phyloP scores from a whole-genome alignment of 1,140 invertebrate genomes.

The Pentalonia nigronervosa region DNA sequence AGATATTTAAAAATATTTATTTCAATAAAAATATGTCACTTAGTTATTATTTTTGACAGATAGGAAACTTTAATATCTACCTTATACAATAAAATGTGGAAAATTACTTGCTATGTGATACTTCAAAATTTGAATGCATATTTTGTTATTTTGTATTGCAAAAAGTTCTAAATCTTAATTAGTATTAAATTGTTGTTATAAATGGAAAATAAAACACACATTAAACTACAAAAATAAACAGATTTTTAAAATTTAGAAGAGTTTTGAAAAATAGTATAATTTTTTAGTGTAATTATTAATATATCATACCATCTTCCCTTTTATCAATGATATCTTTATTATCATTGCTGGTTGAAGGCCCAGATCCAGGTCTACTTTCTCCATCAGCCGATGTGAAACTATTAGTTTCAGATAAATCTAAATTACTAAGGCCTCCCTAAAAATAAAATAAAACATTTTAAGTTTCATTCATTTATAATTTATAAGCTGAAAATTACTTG shows the following conservation, averaged over 20 bases:
- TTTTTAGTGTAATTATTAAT: neutral
- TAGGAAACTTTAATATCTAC: neutral
- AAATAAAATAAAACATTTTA: neutral
- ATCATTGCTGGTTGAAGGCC: conserved; percentile 55
- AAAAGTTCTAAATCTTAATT: neutral
- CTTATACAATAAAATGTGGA: neutral
- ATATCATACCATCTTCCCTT: conserved; percentile 54
- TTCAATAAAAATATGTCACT: neutral
- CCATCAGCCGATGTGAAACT: conserved; percentile 48
- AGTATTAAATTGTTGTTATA: neutral
- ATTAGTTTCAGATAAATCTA: conserved; percentile 56
- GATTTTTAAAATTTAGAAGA: neutral
- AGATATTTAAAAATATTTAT: neutral
- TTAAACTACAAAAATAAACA: neutral
- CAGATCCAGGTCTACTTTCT: conserved; percentile 43
- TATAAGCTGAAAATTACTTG: conserved; percentile 45
- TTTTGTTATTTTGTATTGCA: neutral
- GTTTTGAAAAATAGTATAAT: neutral
- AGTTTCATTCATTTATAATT: neutral
- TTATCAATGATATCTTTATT: conserved; percentile 52
- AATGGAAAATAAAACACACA: neutral
- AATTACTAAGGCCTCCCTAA: conserved; percentile 58
- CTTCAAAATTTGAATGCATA: neutral
- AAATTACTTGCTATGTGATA: neutral
- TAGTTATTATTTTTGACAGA: neutral